These are phyloP conservation scores for Petrocephalus microphthalmus DNA, from an alignment of 2,113 vertebrate genomes.

Conservation along the genomic window DNA sequence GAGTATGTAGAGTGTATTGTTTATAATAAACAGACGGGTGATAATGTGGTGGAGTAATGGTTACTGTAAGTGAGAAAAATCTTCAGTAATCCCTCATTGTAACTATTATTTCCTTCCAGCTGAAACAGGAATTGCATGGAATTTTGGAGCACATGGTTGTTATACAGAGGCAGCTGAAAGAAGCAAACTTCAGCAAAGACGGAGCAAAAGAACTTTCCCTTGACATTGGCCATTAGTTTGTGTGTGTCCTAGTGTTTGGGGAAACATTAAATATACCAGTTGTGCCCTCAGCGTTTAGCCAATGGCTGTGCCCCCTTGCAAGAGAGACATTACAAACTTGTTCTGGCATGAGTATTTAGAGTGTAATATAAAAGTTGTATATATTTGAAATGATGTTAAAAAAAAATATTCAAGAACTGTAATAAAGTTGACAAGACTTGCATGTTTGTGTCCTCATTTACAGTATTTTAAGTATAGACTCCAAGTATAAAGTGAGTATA, in stretches of 20 bases:
- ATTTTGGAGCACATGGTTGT: slow-evolving; percentile 30
- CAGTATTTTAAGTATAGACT: background rate
- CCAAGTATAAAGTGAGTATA: no score
- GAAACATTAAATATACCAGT: background rate
- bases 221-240: background rate
- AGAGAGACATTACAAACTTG: background rate
- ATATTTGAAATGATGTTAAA: background rate
- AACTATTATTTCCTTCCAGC: slow-evolving; percentile 16
- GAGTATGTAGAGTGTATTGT: background rate
- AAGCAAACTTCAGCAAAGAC: background rate
- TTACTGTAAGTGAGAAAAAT: background rate
- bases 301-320: background rate
- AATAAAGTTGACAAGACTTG: background rate
- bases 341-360: background rate
- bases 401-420: background rate
- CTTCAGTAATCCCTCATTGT: background rate
- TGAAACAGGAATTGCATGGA: slow-evolving; percentile 31
- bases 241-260: background rate
- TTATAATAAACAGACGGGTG: background rate
- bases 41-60: background rate
- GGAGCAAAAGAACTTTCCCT: background rate
- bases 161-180: slow-evolving; percentile 23
- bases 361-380: background rate
- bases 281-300: background rate
- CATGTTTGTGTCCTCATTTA: background rate